These are phyloP conservation scores for Teleiodes luculella DNA, from an alignment of 2,888 invertebrate species.

Conservation along the genomic window DNA sequence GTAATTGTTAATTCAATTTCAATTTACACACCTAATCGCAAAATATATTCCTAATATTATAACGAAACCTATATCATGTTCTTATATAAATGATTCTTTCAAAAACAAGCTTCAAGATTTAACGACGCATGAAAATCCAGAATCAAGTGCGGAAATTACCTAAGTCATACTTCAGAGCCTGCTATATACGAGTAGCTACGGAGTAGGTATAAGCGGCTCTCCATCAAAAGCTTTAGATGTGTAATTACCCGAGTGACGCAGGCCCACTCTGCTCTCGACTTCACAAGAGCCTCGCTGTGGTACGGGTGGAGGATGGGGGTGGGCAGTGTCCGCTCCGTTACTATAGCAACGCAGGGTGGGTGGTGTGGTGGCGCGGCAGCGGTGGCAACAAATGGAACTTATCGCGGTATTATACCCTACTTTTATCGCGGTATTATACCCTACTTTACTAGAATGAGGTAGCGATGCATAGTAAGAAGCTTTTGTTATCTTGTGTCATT, in stretches of 20 bases:
- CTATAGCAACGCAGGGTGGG: conserved; percentile 43
- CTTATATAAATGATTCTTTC: no score
- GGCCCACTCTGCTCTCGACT: conserved; percentile 52
- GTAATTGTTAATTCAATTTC: no score
- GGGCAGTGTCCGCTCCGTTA: conserved; percentile 35
- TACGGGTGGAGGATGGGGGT: conserved; percentile 24
- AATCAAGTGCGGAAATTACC: conserved; percentile 34
- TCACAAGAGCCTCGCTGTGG: conserved; percentile 47
- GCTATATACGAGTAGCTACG: conserved; percentile 25
- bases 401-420: conserved; percentile 14
- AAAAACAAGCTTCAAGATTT: not conserved
- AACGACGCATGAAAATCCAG: conserved; percentile 3
- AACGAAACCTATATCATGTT: no score
- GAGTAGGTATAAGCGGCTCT: conserved; percentile 42
- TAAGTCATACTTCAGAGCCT: conserved; percentile 35
- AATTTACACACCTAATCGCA: no score
- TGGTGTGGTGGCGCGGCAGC: not conserved
- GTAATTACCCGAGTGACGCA: conserved; percentile 68
- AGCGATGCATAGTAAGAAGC: not conserved
- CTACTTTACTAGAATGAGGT: not conserved
- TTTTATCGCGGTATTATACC: conserved; percentile 19
- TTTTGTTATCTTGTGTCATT: no score
- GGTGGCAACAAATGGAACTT: conserved; percentile 61
- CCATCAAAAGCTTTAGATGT: conserved; percentile 66
- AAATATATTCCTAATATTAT: no score